Percentiles rank a stretch among this genome's conserved stretches.
Conservation (phyloP, 2,113 vertebrate species). For the Sylvilagus bachmani region DNA sequence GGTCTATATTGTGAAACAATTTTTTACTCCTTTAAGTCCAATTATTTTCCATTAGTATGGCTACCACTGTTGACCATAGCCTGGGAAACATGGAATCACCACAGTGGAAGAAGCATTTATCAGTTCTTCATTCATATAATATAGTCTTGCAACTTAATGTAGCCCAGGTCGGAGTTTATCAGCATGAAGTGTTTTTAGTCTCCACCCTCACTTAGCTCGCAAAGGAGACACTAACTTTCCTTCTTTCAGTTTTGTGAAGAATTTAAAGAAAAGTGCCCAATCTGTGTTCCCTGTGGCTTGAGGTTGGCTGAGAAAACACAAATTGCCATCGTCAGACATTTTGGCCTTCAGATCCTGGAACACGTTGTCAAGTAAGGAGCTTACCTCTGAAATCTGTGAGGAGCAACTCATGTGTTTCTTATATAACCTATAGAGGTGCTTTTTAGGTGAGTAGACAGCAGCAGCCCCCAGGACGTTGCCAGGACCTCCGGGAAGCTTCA, state of each 20-base stretch:
- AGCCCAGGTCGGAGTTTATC: background rate
- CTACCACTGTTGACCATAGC: background rate
- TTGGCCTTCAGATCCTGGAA: slow-evolving; percentile 98
- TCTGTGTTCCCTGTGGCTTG: slow-evolving; percentile 97
- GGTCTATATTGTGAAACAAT: background rate
- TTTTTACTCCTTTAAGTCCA: slow-evolving; percentile 7
- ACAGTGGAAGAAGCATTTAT: slow-evolving; percentile 35
- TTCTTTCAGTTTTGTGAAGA: slow-evolving; percentile 96
- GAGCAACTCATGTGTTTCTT: slow-evolving; percentile 47
- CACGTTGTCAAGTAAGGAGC: slow-evolving; percentile 97
- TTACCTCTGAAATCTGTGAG: slow-evolving; percentile 48
- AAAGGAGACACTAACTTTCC: slow-evolving; percentile 58
- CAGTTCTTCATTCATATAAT: slow-evolving; percentile 20
- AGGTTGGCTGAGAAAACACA: slow-evolving; percentile 95
- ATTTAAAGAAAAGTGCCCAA: slow-evolving; percentile 96
- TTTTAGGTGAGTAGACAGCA: slow-evolving; percentile 8
- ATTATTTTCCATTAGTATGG: slow-evolving; percentile 25
- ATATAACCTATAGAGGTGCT: slow-evolving; percentile 3
- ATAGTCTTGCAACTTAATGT: slow-evolving; percentile 18
- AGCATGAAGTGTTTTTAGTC: background rate
- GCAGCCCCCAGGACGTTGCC: background rate
- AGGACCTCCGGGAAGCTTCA: background rate
- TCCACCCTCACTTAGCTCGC: background rate
- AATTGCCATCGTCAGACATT: slow-evolving; percentile 95
- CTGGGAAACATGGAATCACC: slow-evolving; percentile 13